Evolutionary conservation across 2,888 invertebrate genomes (phyloP), one percentile per base, ranked within the genome.

Genomic region (Ophioninae sp.): DNA sequence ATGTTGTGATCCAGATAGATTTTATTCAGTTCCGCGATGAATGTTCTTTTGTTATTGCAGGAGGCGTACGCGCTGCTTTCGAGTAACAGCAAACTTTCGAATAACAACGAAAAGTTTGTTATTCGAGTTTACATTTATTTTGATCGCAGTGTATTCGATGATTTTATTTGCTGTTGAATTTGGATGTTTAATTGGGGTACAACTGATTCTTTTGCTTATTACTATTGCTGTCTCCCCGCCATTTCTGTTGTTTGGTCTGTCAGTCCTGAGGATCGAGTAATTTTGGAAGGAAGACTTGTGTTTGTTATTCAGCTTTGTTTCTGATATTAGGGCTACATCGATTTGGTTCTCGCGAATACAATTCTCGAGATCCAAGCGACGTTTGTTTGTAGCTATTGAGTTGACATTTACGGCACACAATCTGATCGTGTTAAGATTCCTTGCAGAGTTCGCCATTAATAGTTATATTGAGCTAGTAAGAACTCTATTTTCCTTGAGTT

Each of bases 21-120:
- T 5, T 39, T 23, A 7, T 76, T 37, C 0, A 81, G 62, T 62
- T 81, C 81, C 0, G 39, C 21, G 2, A 75, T 56, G 13, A 81
- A 76, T 7, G 41, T 8, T 17, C n/a, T 72, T 6, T 64, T 64
- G 13, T 76, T 70, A 13, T 67, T 67, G 2, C 20, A 8, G 0
- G 57, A 13, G 1, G 70, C 77, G 17, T 81, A 77, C 0, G n/a
- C 41, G 13, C 70, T 64, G 17, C 57, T 10, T 56, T n/a, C n/a
- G n/a, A n/a, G n/a, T n/a, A n/a, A n/a, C n/a, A n/a, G n/a, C n/a
- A n/a, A n/a, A n/a, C n/a, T n/a, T n/a, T n/a, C n/a, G n/a, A n/a
- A n/a, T n/a, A n/a, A n/a, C n/a, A n/a, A 75, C 50, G 21, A 8
- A 39, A 13, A 57, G 7, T 7, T 10, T 6, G 7, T 17, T 6